Conservation (phyloP, 1,140 invertebrate species). For the Drosophila navojoa region DNA sequence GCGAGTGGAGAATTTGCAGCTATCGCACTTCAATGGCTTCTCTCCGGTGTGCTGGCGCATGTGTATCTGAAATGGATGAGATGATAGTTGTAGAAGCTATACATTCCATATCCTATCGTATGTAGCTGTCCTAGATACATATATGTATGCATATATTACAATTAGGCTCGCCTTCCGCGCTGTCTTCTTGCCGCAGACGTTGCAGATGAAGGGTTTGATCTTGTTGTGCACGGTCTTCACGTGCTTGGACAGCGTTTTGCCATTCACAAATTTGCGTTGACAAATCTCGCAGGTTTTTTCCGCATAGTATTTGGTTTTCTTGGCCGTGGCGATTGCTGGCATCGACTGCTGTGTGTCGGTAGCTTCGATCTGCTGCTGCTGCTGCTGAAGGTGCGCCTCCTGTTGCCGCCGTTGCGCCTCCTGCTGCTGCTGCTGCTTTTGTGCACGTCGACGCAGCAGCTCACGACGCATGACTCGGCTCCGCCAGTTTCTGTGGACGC, state of each 20-base stretch:
- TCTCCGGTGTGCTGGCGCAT: slow-evolving; percentile 90
- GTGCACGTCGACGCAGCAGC: slow-evolving; percentile 51
- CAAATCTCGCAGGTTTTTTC: slow-evolving; percentile 89
- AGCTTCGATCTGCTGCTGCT: too few relatives aligned
- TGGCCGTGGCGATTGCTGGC: slow-evolving; percentile 3
- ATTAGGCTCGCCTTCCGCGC: slow-evolving; percentile 88
- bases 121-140: too few relatives aligned
- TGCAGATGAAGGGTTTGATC: slow-evolving; percentile 90
- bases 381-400: neutral
- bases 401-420: slow-evolving; percentile 4
- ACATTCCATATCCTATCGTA: neutral
- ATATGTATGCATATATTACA: slow-evolving; percentile 63
- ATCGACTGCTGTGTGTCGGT: neutral
- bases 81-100: neutral
- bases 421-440: slow-evolving; percentile 41
- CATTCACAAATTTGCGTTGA: slow-evolving; percentile 88
- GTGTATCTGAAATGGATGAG: slow-evolving; percentile 86
- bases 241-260: slow-evolving; percentile 90
- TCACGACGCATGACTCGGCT: slow-evolving; percentile 57
- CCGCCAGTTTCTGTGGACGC: slow-evolving; percentile 74
- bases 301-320: slow-evolving; percentile 85
- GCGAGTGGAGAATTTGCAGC: slow-evolving; percentile 76
- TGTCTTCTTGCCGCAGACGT: slow-evolving; percentile 90
- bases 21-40: slow-evolving; percentile 72
- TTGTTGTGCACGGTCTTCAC: slow-evolving; percentile 91